A percentile compares a stretch with the other conserved stretches of the same genome.
These are phyloP conservation scores for Tachuris rubrigastra DNA, from an alignment of 2,113 vertebrate genomes.

Conservation along the genomic window DNA sequence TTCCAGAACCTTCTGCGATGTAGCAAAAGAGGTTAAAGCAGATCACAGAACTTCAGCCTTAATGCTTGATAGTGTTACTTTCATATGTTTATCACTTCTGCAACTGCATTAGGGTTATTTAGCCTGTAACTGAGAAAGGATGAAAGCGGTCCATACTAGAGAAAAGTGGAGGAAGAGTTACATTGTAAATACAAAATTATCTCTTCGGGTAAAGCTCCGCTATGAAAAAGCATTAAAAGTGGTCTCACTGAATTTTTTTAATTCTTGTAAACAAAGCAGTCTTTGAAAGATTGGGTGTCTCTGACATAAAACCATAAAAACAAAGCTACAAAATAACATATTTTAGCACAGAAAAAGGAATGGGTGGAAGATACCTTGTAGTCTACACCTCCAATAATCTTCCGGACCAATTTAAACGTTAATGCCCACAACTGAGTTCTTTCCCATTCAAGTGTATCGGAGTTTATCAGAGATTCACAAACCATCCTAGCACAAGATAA, in stretches of 20 bases:
- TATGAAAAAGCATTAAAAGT: not conserved
- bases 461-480: conserved; percentile 91
- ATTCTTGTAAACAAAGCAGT: not conserved
- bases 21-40: not conserved
- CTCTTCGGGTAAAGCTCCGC: not conserved
- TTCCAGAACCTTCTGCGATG: not conserved
- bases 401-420: conserved; percentile 92
- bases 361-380: conserved; percentile 85
- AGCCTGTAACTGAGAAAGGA: not conserved
- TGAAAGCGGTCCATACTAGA: not conserved
- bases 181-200: not conserved
- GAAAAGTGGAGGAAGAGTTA: not conserved
- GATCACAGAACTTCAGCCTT: not conserved
- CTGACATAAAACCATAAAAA: not conserved
- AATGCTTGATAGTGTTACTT: not conserved
- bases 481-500: conserved; percentile 84
- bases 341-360: not conserved
- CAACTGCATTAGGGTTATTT: not conserved
- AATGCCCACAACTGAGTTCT: conserved; percentile 95
- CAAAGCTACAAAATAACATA: not conserved
- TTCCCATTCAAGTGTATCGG: conserved; percentile 94
- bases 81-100: not conserved
- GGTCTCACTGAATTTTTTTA: not conserved
- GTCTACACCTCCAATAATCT: conserved; percentile 98
- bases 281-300: not conserved